Base-by-base conservation (phyloP, 2,888 invertebrate species). In the Xestia sexstrigata region DNA sequence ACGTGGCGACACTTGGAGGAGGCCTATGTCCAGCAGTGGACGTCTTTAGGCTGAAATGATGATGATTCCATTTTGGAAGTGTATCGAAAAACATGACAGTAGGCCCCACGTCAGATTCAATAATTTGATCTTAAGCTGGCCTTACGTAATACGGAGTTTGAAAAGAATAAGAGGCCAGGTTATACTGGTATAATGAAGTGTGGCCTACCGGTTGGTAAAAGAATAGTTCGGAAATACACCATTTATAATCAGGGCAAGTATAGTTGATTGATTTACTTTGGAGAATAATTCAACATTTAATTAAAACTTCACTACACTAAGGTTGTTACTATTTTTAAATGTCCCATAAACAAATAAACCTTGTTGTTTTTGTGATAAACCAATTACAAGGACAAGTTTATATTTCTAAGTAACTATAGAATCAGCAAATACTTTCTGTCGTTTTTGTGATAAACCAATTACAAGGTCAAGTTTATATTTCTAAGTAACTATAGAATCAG, bases 41-140 rank as follows among this genome's bases (percentile, higher is more conserved):
- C 35, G 4, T 35, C 35, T 35, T 35, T 35, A 2, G 35, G 35
- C 35, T 35, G 35, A 35, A 35, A 35, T 35, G 35, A 9, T 42
- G 42, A 42, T 9, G 42, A 39, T 74, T 60, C 3, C 6, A 74
- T 45, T 74, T 52, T 23, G n/a, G n/a, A 17, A 52, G 30, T 73
- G n/a, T 9, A 30, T n/a, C 0, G 17, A 55, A 3, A 9, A 20
- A 35, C 30, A 60, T 11, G n/a, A 55, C 52, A n/a, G 23, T 11
- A 63, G 23, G 13, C 39, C 0, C 13, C 39, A 23, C 6, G 23
- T 20, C 23, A 63, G 11, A 39, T 0, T 2, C 0, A 39, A 23
- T 23, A 39, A 20, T 13, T 39, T n/a, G 63, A 7, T 39, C 13
- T 39, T 63, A 2, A 63, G 7, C 39, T 23, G 39, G 23, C 2